Evolutionary conservation across 2,888 invertebrate genomes (phyloP).

Genomic region (Rhodophaea formosa): DNA sequence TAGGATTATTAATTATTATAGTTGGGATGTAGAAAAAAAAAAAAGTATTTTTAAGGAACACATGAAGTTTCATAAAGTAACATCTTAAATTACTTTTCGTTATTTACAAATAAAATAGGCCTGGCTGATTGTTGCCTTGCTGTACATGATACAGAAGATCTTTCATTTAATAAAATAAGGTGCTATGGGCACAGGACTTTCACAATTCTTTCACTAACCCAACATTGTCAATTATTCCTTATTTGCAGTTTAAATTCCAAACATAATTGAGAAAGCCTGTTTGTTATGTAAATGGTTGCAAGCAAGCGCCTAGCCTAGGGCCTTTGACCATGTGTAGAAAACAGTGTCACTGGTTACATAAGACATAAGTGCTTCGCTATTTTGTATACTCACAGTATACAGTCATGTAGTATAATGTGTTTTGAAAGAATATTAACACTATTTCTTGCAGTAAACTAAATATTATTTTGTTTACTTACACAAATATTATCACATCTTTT

Average conservation of each 20-base stretch:
- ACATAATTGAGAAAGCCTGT: neutral
- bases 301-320: neutral
- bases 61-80: no score
- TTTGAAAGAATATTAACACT: neutral
- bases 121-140: no score
- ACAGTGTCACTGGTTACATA: conserved; percentile 4
- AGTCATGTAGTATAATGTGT: neutral
- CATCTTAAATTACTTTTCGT: no score
- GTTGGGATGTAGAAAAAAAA: no score
- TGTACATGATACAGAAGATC: no score
- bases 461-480: neutral
- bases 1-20: no score
- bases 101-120: no score
- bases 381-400: neutral
- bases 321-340: neutral
- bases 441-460: neutral
- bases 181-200: no score
- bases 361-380: neutral
- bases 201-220: no score
- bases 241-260: neutral
- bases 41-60: no score
- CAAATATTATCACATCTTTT: neutral
- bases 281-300: neutral
- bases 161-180: no score
- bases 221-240: neutral